Base-by-base conservation (phyloP, 1,140 invertebrate genomes). In the Neoseiulus cucumeris region DNA sequence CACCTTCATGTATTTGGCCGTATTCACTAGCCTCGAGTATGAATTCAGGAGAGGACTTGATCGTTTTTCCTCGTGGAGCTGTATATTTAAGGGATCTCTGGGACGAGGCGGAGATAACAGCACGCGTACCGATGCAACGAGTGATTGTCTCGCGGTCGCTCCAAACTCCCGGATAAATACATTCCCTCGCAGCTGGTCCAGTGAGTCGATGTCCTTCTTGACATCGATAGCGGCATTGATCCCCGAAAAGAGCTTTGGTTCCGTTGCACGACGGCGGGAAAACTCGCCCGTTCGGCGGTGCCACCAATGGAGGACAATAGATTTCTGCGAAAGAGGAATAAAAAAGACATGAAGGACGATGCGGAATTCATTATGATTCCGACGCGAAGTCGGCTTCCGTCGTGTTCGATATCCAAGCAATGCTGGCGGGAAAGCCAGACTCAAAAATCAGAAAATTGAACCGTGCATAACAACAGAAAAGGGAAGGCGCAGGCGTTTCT, bases 201-300 rank as follows among this genome's bases (percentile, higher is more conserved):
- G 73, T 70, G 0, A 82, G 68, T 44, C 74, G 70, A 69, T 80
- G 84, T 17, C 83, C 83, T 12, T 76, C 67, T 29, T 79, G 70
- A 70, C 83, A 85, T 1, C 69, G 70, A 33, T 81, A 77, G 0
- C 72, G 76, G 70, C 83, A 83, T 18, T 74, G 76, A 42, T 78
- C 79, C 1, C 77, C 79, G 69, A 79, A 82, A 0, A 74, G 72
- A 51, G 79, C 81, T 41, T 73, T 75, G 0, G 71, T 68, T n/a
- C 71, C 73, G 4, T 69, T 77, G 70, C 79, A 83, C 7, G 73
- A 75, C n/a, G 72, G 68, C 0, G 81, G 81, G 29, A 69, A 72
- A 25, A 81, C 74, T 12, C 69, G 68, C 17, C 81, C 82, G 71
- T 80, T 76, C 28, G 70, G 69, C 1, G 81, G 67, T 68, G 74